Base-by-base conservation (phyloP, 37 sponge, comb jelly and placozoan genomes). In the Chondrilla cf. caribensis region DNA sequence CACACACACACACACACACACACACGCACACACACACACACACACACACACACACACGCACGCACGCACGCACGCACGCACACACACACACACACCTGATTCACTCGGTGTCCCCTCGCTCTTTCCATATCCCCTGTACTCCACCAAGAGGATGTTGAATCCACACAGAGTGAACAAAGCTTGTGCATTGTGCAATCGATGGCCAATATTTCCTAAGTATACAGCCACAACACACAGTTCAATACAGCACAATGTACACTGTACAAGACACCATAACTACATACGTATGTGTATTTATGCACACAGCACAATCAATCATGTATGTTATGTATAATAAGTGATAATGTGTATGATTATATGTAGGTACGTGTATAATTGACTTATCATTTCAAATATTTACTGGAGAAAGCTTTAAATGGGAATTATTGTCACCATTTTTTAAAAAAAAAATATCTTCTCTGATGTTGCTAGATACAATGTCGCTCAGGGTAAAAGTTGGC, bases 61-160 rank as follows among this genome's bases (percentile, higher is more conserved):
- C 25, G 7, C 29, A 29, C 25, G 22, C 29, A 62, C 29, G 15
- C 29, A 28, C 25, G 15, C 29, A 62, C 29, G 7, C 29, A 29
- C 29, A n/a, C 25, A 62, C 29, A 62, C 64, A 29, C 15, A n/a
- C 90, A 76, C 14, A 92, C 98, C 98, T 32, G 58, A 70, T 80
- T 97, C 98, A 72, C 93, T 92, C 15, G 99, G 93, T 24, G 87
- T 42, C 0, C 99, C 99, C 15, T 94, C 89, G 58, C 99, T 98
- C 86, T 92, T 91, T 62, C 99, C 99, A 86, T 94, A 98, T 0
- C 99, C 99, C 17, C 99, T 82, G 64, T 96, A 98, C 90, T 98
- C 99, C 77, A 98, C 72, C 38, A 98, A 81, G 38, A 98, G 64
- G 25, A 98, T 84, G 59, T 98, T 98, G 85, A 92, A 91, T 41